Conservation (phyloP, 2,888 invertebrate genomes). For the Syrphus vitripennis region DNA sequence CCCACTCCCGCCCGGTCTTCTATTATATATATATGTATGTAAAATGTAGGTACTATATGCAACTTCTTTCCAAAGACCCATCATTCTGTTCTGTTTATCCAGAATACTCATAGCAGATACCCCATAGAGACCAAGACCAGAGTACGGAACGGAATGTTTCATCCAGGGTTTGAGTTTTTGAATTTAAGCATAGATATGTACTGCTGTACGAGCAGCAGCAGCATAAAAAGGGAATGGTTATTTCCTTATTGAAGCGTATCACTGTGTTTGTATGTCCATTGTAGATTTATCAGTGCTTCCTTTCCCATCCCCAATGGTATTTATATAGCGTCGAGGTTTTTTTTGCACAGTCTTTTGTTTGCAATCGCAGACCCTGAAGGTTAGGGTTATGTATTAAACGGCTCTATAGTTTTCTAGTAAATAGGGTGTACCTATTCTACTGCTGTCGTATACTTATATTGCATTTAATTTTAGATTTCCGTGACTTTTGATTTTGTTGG, state of each 20-base stretch:
- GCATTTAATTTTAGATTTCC: slow-evolving; percentile 42
- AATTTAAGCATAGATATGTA: slow-evolving; percentile 41
- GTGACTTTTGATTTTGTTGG: slow-evolving; percentile 60
- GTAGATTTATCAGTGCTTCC: slow-evolving; percentile 30
- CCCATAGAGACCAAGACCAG: neutral
- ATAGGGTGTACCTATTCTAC: slow-evolving; percentile 42
- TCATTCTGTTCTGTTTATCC: slow-evolving; percentile 32
- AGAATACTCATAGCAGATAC: slow-evolving; percentile 26
- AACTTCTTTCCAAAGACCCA: neutral
- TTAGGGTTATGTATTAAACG: slow-evolving; percentile 61
- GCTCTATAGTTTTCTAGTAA: slow-evolving; percentile 33
- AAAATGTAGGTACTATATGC: too few relatives aligned
- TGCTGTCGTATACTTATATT: neutral
- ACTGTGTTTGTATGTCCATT: slow-evolving; percentile 69
- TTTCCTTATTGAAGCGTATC: slow-evolving; percentile 67
- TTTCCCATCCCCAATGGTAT: neutral
- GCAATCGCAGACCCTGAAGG: slow-evolving; percentile 61
- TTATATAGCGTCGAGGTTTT: neutral
- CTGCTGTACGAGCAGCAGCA: neutral
- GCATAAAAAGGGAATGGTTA: slow-evolving; percentile 35
- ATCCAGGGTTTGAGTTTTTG: slow-evolving; percentile 45
- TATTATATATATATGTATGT: neutral
- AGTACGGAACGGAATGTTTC: slow-evolving; percentile 19
- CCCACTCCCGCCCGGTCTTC: neutral
- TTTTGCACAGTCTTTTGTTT: slow-evolving; percentile 49